These are phyloP conservation scores for Uropetala carovei DNA, from an alignment of 2,888 invertebrate genomes.

Conservation along the genomic window DNA sequence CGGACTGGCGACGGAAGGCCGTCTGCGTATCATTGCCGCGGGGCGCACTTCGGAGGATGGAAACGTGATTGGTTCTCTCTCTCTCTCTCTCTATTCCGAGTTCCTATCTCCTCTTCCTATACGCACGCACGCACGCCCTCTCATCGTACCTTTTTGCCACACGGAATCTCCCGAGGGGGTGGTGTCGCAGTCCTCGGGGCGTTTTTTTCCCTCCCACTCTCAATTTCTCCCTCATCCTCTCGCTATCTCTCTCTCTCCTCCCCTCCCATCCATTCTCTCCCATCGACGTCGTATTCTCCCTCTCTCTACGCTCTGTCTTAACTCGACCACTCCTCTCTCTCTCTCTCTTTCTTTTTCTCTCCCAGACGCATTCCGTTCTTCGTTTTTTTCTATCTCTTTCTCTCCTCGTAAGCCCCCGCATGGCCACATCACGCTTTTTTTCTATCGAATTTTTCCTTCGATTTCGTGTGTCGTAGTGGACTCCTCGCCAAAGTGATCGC, in stretches of 20 bases:
- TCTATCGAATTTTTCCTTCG: not conserved
- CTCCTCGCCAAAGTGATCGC: not conserved
- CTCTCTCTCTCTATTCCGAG: too few relatives aligned
- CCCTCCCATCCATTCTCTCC: too few relatives aligned
- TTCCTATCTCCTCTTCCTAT: not conserved
- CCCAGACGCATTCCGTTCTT: slow-evolving; percentile 2
- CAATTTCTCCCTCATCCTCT: not conserved
- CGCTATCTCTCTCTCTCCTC: too few relatives aligned
- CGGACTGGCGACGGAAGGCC: slow-evolving; percentile 50
- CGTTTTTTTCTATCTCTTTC: not conserved
- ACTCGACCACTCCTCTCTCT: not conserved
- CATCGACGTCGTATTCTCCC: too few relatives aligned
- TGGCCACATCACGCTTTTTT: not conserved
- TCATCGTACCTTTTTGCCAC: not conserved
- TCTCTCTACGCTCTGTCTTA: too few relatives aligned
- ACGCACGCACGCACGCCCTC: slow-evolving; percentile 59
- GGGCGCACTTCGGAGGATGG: slow-evolving; percentile 59
- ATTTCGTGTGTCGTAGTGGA: not conserved
- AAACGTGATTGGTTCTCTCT: slow-evolving; percentile 56
- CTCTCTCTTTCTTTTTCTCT: not conserved
- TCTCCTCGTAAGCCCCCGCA: not conserved
- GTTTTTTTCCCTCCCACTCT: not conserved
- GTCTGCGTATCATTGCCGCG: slow-evolving; percentile 50
- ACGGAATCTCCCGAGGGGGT: slow-evolving; percentile 37
- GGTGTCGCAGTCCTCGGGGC: slow-evolving; percentile 45